Conservation (phyloP, 1,140 invertebrate genomes). For the Papilio helenus region DNA sequence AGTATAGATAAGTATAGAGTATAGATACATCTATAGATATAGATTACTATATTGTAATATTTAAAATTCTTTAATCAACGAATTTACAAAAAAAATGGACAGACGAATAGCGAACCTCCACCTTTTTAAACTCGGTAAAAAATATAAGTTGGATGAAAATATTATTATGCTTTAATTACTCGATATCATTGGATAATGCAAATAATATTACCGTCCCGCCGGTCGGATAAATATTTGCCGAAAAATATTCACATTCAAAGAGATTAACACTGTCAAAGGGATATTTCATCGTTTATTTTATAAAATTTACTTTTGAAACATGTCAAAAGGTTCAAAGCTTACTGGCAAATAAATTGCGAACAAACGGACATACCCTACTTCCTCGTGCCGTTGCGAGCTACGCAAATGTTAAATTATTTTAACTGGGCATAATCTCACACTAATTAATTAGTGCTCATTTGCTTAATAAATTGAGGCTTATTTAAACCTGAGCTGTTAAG, state of each 20-base stretch:
- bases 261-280: background rate
- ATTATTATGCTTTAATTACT: too few species aligned
- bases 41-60: too few species aligned
- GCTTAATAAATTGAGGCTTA: background rate
- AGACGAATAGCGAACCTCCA: too few species aligned
- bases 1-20: too few species aligned
- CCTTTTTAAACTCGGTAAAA: too few species aligned
- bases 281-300: background rate
- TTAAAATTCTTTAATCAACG: background rate
- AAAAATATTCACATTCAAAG: background rate
- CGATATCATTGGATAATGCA: too few species aligned
- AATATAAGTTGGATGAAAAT: too few species aligned
- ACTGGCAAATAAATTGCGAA: background rate
- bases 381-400: background rate
- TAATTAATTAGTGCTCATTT: background rate
- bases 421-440: background rate
- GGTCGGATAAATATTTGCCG: background rate
- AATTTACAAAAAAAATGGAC: too few species aligned
- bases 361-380: background rate
- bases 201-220: background rate
- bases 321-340: background rate
- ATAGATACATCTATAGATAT: too few species aligned
- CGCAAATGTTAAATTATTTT: background rate
- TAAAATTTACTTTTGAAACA: background rate
- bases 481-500: too few species aligned